Conservation (phyloP, 1,140 invertebrate species). For the Drosophila tsacasi region DNA sequence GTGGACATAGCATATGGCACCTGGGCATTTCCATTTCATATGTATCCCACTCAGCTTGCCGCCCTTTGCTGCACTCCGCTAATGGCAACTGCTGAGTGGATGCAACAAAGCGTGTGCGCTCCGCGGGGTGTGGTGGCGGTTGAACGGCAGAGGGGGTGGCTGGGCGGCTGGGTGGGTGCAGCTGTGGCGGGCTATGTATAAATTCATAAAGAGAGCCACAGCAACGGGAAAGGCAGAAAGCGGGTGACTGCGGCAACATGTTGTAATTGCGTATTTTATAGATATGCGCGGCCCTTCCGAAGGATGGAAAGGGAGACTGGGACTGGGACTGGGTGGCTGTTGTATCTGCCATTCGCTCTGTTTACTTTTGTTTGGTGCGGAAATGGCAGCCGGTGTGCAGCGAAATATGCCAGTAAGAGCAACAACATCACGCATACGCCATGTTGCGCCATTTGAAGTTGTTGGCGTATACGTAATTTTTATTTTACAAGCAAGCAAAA, state of each 20-base stretch:
- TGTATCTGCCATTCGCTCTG: slow-evolving; percentile 61
- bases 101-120: slow-evolving; percentile 74
- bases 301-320: neutral
- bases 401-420: slow-evolving; percentile 59
- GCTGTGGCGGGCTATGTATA: slow-evolving; percentile 63
- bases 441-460: slow-evolving; percentile 79
- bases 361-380: slow-evolving; percentile 73
- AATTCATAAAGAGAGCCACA: slow-evolving; percentile 71
- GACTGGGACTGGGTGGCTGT: slow-evolving; percentile 16
- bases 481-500: slow-evolving; percentile 71
- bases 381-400: slow-evolving; percentile 78
- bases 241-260: slow-evolving; percentile 73
- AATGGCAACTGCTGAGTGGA: slow-evolving; percentile 78
- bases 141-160: neutral
- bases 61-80: slow-evolving; percentile 39
- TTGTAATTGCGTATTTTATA: slow-evolving; percentile 83
- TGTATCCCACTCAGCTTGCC: slow-evolving; percentile 19
- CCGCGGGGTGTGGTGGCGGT: slow-evolving; percentile 5
- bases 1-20: slow-evolving; percentile 13
- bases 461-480: slow-evolving; percentile 81
- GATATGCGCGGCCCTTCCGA: slow-evolving; percentile 55
- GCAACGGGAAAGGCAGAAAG: slow-evolving; percentile 28
- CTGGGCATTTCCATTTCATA: slow-evolving; percentile 45
- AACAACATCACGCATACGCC: slow-evolving; percentile 68
- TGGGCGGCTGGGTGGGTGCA: slow-evolving; percentile 9